Conservation (phyloP, 64 coral and sea anemone genomes). For the Montipora efflorescens region DNA sequence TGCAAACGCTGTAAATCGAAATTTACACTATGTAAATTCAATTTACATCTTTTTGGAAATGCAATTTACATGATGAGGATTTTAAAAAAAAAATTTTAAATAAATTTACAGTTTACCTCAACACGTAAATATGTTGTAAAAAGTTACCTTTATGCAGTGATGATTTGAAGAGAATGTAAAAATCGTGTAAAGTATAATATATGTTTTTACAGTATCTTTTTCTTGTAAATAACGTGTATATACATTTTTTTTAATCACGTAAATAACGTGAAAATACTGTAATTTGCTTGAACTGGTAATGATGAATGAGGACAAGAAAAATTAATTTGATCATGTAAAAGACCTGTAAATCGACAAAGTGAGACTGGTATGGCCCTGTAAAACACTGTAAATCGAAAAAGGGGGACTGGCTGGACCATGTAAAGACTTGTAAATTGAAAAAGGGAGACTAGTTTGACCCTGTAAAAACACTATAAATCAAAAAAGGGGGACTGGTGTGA, state of each 20-base stretch:
- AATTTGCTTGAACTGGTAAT: neutral
- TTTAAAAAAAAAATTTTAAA: too few relatives aligned
- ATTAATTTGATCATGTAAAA: neutral
- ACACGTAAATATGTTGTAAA: too few relatives aligned
- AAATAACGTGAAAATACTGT: neutral
- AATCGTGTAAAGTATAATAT: too few relatives aligned
- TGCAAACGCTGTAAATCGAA: too few relatives aligned
- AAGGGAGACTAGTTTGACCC: neutral
- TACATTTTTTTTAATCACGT: neutral
- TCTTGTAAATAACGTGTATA: neutral
- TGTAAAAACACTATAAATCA: neutral
- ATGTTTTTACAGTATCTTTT: too few relatives aligned
- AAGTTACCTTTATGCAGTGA: too few relatives aligned
- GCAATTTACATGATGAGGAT: too few relatives aligned
- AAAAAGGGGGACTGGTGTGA: neutral
- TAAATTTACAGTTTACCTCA: too few relatives aligned
- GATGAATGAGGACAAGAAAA: neutral
- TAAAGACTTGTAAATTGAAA: neutral
- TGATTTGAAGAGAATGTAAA: too few relatives aligned
- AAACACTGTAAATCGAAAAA: neutral
- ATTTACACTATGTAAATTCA: too few relatives aligned
- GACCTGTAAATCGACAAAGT: neutral
- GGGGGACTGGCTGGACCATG: neutral
- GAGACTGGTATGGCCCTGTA: neutral
- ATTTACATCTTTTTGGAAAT: too few relatives aligned